phyloP scores from a whole-genome alignment of 2,113 vertebrate species.

The Elanus axillaris region DNA sequence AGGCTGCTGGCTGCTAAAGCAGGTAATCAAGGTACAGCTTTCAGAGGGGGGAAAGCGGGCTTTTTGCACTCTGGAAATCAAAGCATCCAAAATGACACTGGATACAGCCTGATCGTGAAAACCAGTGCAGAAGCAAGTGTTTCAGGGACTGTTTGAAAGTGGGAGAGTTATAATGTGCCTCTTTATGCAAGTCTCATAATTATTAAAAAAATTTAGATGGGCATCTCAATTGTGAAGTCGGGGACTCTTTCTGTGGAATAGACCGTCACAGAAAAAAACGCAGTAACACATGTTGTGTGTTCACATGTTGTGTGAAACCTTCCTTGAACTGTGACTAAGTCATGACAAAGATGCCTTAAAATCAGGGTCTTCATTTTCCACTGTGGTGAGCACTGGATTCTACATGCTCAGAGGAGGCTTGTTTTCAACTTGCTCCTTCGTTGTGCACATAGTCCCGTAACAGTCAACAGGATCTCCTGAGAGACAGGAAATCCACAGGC shows the following conservation, averaged over 20 bases:
- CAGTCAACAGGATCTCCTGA: neutral
- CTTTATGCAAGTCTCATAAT: neutral
- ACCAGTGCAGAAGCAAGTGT: neutral
- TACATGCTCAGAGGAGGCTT: neutral
- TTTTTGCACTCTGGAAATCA: neutral
- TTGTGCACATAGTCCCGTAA: neutral
- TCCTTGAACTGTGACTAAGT: neutral
- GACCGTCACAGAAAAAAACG: neutral
- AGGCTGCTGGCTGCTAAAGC: neutral
- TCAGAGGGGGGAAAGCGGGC: too few species aligned
- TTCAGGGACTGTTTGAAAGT: neutral
- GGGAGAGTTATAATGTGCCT: neutral
- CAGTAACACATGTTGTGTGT: neutral
- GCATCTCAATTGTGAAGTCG: neutral
- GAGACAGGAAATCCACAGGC: neutral
- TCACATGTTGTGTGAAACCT: too few species aligned
- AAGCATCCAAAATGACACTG: neutral
- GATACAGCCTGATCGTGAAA: neutral
- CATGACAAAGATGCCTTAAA: neutral
- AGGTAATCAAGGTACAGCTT: neutral
- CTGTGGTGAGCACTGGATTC: neutral
- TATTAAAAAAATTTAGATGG: neutral
- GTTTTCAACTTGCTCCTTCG: neutral
- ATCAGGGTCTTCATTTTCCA: neutral
- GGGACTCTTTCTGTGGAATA: neutral